A percentile compares a stretch with the other conserved stretches of the same genome.
phyloP scores from a whole-genome alignment of 2,888 invertebrate genomes.

The Calameuta filiformis region DNA sequence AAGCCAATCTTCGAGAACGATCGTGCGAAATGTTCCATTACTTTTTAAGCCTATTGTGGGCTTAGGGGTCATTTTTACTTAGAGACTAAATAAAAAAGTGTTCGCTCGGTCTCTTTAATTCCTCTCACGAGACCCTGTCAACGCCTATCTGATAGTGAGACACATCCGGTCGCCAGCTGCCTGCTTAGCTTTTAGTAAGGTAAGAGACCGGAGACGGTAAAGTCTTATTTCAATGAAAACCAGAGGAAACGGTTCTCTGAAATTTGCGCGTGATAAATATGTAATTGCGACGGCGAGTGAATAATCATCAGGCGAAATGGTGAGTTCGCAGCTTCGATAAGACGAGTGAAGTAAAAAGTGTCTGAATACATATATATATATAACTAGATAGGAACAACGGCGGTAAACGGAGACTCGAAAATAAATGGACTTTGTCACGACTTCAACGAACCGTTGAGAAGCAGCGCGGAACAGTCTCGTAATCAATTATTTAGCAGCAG shows the following conservation, averaged over 20 bases:
- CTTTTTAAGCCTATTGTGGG: background rate
- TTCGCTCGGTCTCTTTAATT: background rate
- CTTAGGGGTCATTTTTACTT: background rate
- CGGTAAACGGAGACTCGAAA: background rate
- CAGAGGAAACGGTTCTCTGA: conserved; percentile 30
- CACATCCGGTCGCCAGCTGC: conserved; percentile 38
- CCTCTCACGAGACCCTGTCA: conserved; percentile 31
- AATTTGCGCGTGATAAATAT: conserved; percentile 56
- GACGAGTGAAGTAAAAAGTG: conserved; percentile 21
- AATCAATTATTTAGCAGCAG: conserved; percentile 40
- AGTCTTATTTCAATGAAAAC: conserved; percentile 19
- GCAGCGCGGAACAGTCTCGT: conserved; percentile 17
- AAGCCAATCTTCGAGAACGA: background rate
- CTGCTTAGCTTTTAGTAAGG: background rate
- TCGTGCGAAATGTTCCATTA: background rate
- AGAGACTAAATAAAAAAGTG: background rate
- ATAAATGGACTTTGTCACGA: conserved; percentile 31
- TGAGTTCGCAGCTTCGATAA: background rate
- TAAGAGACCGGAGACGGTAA: background rate
- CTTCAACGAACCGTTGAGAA: conserved; percentile 23
- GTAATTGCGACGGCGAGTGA: conserved; percentile 48
- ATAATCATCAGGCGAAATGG: conserved; percentile 23
- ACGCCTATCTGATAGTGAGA: conserved; percentile 48
- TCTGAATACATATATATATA: conserved; percentile 3
- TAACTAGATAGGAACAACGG: conserved; percentile 19